phyloP scores from a whole-genome alignment of 92 coral and sea anemone species.

The Umimayanthus kanabou region DNA sequence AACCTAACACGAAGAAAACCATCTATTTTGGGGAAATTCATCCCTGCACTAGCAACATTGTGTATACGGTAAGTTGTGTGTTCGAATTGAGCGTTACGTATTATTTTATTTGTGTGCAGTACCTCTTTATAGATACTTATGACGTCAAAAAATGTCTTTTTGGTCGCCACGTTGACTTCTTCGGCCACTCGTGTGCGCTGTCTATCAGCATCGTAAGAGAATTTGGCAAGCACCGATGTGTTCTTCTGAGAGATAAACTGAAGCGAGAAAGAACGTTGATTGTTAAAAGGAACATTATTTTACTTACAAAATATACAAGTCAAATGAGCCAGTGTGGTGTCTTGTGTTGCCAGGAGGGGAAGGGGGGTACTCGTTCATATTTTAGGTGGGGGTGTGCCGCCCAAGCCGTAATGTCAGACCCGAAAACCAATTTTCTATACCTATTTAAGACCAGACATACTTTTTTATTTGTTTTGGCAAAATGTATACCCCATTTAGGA shows the following conservation, averaged over 20 bases:
- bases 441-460: too few relatives aligned
- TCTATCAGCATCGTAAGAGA: not conserved
- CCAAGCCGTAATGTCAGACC: too few relatives aligned
- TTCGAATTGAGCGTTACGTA: too few relatives aligned
- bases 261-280: not conserved
- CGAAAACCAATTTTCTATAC: too few relatives aligned
- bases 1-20: too few relatives aligned
- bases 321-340: not conserved
- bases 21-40: too few relatives aligned
- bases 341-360: not conserved
- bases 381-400: too few relatives aligned
- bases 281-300: not conserved
- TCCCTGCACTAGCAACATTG: too few relatives aligned
- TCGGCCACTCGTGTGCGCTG: not conserved
- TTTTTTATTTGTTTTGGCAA: too few relatives aligned
- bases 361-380: too few relatives aligned
- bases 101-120: not conserved
- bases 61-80: too few relatives aligned
- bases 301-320: not conserved
- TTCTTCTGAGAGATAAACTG: not conserved
- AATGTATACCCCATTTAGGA: too few relatives aligned
- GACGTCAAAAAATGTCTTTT: not conserved
- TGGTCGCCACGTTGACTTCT: not conserved
- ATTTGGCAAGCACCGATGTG: not conserved
- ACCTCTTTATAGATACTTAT: not conserved